Evolutionary conservation across 2,113 vertebrate genomes (phyloP), one percentile per base, ranked within the genome.

Genomic region (Chlamydotis undulata): DNA sequence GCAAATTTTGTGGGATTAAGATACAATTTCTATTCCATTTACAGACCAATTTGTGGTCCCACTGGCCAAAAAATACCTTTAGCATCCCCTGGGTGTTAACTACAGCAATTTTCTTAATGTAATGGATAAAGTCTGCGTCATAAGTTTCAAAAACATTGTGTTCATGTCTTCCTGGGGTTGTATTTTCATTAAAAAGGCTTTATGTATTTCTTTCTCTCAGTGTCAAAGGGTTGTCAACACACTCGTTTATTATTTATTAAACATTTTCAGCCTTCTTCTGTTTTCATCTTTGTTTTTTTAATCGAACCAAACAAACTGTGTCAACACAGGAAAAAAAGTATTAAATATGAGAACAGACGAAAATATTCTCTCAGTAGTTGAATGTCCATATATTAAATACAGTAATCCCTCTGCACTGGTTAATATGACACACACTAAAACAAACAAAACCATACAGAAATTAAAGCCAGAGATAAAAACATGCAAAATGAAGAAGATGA

Each of bases 211-310:
- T 50, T 83, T 73, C 23, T 87, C 37, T 73, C n/a, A 10, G n/a
- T 82, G 69, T 91, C 90, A 87, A 64, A 93, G 21, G 19, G n/a
- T 41, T 93, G 91, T 68, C 91, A 94, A 52, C 70, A 59, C 22
- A 68, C 29, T 10, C 13, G 60, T 39, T 88, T 69, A 83, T 93
- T 64, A 90, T 92, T 85, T 90, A 96, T 68, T 89, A 86, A 92
- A 86, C 7, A 69, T 67, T 90, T 92, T 76, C 78, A 76, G 53
- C 28, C 49, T 60, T 83, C 33, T 21, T 64, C 49, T 92, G 23
- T 14, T 90, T 91, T 87, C 67, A n/a, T 77, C 35, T 74, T 81
- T 77, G 26, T 8, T 80, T 76, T 90, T 90, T 94, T 89, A 89
- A 80, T 76, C 68, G 89, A 76, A 88, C 15, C 24, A 87, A 84